A percentile compares a stretch with the other conserved stretches of the same genome.
phyloP scores from a whole-genome alignment of 2,113 vertebrate species.

The Papio anubis region DNA sequence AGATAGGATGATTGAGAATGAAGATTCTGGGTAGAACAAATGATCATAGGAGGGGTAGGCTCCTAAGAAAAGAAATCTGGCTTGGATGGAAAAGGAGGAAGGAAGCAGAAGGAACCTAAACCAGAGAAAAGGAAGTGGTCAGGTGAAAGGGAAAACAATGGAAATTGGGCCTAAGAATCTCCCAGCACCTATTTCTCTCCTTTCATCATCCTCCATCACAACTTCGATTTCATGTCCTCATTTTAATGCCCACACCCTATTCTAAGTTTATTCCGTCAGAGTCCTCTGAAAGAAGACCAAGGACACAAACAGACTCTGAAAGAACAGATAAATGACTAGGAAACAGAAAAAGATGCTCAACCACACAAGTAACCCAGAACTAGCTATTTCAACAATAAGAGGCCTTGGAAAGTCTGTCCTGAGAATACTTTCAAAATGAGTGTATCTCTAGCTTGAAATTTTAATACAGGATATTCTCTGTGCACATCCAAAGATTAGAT shows the following conservation, averaged over 20 bases:
- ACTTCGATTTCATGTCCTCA: not conserved
- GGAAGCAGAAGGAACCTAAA: not conserved
- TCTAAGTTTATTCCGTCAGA: not conserved
- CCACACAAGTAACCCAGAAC: not conserved
- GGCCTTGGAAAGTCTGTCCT: not conserved
- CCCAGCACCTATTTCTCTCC: not conserved
- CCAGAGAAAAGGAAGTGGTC: not conserved
- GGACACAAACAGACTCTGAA: not conserved
- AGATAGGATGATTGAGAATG: slow-evolving; percentile 4
- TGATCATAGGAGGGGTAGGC: not conserved
- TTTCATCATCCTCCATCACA: not conserved
- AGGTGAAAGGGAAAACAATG: not conserved
- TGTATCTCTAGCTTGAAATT: not conserved
- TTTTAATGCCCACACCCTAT: not conserved
- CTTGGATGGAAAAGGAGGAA: not conserved
- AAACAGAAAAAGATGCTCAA: slow-evolving; percentile 14
- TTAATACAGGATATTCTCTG: not conserved
- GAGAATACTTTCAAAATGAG: not conserved
- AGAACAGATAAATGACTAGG: not conserved
- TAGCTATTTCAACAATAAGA: not conserved
- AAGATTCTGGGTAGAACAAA: not conserved
- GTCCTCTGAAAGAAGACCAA: not conserved
- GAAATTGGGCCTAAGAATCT: not conserved
- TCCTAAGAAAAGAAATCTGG: not conserved
- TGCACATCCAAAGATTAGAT: not conserved